Conservation (phyloP, 2,888 invertebrate genomes). For the Selenia dentaria region DNA sequence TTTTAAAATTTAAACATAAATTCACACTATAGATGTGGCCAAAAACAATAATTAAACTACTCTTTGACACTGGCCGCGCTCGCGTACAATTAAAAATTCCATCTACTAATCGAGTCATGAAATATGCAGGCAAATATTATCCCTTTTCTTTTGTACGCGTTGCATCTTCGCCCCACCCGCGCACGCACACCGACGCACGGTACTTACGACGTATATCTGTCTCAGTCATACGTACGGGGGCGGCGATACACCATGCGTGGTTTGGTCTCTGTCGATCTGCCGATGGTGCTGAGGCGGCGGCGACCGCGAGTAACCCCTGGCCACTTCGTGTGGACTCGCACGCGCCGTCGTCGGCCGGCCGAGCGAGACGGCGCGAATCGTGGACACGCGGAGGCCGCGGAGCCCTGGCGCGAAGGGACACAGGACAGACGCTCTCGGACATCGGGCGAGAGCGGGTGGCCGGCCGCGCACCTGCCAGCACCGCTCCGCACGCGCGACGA, state of each 20-base stretch:
- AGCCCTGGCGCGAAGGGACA: slow-evolving; percentile 84
- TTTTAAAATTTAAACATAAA: too few species aligned
- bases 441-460: slow-evolving; percentile 84
- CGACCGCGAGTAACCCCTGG: slow-evolving; percentile 85
- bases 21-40: too few species aligned
- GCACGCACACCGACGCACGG: slow-evolving; percentile 82
- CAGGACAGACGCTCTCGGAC: slow-evolving; percentile 85
- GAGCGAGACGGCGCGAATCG: slow-evolving; percentile 77
- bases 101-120: slow-evolving; percentile 84
- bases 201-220: slow-evolving; percentile 70
- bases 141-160: slow-evolving; percentile 83
- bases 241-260: slow-evolving; percentile 47
- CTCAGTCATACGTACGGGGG: slow-evolving; percentile 59
- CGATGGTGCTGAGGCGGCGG: slow-evolving; percentile 75
- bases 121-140: slow-evolving; percentile 85
- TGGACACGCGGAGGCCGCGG: slow-evolving; percentile 78
- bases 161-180: slow-evolving; percentile 85
- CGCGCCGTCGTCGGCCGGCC: slow-evolving; percentile 80
- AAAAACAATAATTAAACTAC: too few species aligned
- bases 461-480: slow-evolving; percentile 78
- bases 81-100: slow-evolving; percentile 83
- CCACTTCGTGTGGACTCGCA: slow-evolving; percentile 81
- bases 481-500: slow-evolving; percentile 70
- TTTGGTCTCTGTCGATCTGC: slow-evolving; percentile 71
- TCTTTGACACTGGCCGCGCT: slow-evolving; percentile 65